Conservation (phyloP, 2,113 vertebrate genomes). For the Lipotes vexillifer region DNA sequence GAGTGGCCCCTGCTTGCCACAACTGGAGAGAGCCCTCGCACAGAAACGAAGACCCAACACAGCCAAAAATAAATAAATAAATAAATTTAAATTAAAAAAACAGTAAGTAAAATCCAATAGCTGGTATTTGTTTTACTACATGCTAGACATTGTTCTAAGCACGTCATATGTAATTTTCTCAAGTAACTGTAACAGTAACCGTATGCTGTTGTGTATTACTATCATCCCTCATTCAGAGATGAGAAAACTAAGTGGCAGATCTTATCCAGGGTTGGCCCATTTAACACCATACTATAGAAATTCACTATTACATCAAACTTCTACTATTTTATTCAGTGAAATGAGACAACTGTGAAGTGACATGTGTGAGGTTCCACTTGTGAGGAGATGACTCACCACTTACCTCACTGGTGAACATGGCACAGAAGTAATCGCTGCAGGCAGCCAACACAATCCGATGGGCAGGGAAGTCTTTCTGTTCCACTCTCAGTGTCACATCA, state of each 20-base stretch:
- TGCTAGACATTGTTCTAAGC: background rate
- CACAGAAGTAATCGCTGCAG: slow-evolving; percentile 99
- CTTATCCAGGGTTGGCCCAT: background rate
- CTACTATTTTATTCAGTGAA: background rate
- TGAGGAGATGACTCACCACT: slow-evolving; percentile 24
- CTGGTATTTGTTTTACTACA: background rate
- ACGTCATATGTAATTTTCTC: background rate
- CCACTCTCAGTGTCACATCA: slow-evolving; percentile 96
- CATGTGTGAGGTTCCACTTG: background rate
- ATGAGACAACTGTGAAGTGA: background rate
- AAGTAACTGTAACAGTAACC: background rate
- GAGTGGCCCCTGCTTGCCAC: no score
- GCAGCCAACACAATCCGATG: slow-evolving; percentile 97
- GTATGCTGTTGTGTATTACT: background rate
- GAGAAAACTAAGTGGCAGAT: background rate
- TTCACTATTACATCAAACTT: background rate
- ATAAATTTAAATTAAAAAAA: background rate
- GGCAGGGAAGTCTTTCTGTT: slow-evolving; percentile 95
- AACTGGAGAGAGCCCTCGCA: no score
- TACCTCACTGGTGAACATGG: slow-evolving; percentile 99
- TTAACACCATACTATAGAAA: background rate
- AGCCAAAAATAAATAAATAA: no score
- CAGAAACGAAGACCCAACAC: no score
- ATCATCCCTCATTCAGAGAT: background rate
- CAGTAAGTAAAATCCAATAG: background rate